Percentiles rank a stretch among this genome's conserved stretches.
These are phyloP conservation scores for Leptopilina myrica DNA, from an alignment of 2,888 invertebrate genomes.

Conservation along the genomic window DNA sequence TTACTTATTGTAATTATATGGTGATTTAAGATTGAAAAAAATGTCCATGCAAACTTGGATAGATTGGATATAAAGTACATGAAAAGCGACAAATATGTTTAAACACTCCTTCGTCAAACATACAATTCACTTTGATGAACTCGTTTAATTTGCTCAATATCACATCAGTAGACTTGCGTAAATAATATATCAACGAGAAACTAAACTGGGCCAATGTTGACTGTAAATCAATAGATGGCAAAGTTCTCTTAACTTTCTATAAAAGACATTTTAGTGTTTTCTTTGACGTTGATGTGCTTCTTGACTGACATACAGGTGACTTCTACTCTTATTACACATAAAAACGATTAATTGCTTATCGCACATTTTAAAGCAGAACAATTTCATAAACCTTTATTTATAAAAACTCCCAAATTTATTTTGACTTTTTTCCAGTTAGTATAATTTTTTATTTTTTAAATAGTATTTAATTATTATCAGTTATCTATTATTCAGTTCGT, in stretches of 20 bases:
- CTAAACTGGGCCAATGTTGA: constrained; percentile 20
- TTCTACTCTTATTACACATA: background rate
- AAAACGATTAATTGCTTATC: background rate
- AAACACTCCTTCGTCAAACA: constrained; percentile 3
- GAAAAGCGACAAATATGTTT: background rate
- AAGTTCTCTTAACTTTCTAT: constrained; percentile 19
- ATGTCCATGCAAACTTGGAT: no score
- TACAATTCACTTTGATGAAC: constrained; percentile 9
- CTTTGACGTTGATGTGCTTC: constrained; percentile 4
- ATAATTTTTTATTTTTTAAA: no score
- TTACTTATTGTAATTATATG: no score
- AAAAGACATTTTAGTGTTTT: constrained; percentile 12
- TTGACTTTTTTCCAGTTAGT: no score
- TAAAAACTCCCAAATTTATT: background rate
- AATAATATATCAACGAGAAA: constrained; percentile 22
- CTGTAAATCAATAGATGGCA: background rate
- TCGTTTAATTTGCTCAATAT: constrained; percentile 4
- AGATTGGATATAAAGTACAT: background rate
- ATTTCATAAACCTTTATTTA: background rate
- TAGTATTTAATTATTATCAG: no score
- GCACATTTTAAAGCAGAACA: background rate
- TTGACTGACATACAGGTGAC: constrained; percentile 10
- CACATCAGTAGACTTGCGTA: constrained; percentile 1
- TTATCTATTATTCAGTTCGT: no score
- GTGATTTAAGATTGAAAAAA: no score